Conservation (phyloP, 2,797 vertebrate species). For the Psittacula derbiana region DNA sequence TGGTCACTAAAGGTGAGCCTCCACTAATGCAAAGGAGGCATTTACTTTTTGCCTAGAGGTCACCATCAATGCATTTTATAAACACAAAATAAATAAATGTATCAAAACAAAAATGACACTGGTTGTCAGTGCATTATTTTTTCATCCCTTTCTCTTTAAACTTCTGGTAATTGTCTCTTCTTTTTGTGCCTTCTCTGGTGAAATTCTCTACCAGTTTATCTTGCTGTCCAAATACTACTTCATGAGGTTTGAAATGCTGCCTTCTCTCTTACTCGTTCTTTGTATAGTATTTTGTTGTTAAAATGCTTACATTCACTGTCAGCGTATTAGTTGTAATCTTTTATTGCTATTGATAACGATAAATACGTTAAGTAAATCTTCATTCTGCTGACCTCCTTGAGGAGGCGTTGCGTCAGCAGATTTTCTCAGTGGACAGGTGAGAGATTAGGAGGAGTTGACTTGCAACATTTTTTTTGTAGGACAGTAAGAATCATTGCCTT, state of each 20-base stretch:
- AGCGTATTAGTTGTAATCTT: slow-evolving; percentile 72
- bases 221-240: slow-evolving; percentile 28
- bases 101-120: background rate
- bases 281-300: slow-evolving; percentile 56
- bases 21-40: background rate
- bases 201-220: background rate
- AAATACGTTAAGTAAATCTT: slow-evolving; percentile 83
- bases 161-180: background rate
- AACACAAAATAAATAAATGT: background rate
- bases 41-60: background rate
- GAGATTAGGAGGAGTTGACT: slow-evolving; percentile 71
- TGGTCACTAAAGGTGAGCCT: background rate
- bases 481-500: slow-evolving; percentile 62
- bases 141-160: background rate
- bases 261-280: background rate
- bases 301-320: slow-evolving; percentile 75
- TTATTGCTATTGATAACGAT: slow-evolving; percentile 80
- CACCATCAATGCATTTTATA: background rate
- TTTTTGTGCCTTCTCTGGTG: background rate
- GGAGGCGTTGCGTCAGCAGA: slow-evolving; percentile 75
- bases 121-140: background rate
- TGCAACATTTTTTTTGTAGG: slow-evolving; percentile 18
- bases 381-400: slow-evolving; percentile 79
- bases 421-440: slow-evolving; percentile 75
- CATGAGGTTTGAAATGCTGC: slow-evolving; percentile 32